These are phyloP conservation scores for Octodon degus DNA, from an alignment of 2,113 vertebrate genomes.

Conservation along the genomic window DNA sequence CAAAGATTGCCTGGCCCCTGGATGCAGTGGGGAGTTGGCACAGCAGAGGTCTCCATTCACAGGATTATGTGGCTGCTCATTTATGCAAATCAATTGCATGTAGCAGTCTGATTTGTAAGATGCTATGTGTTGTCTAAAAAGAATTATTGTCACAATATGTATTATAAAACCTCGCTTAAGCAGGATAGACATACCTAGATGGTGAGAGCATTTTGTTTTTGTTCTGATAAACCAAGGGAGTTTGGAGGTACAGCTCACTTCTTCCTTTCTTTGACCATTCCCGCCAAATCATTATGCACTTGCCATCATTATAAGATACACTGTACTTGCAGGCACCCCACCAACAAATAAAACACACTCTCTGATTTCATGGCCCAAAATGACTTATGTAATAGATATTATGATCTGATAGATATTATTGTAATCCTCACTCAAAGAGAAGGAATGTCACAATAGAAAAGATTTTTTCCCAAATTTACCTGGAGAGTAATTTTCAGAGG, in stretches of 20 bases:
- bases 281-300: background rate
- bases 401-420: background rate
- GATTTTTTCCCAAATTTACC: background rate
- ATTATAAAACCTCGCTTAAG: background rate
- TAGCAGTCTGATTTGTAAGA: background rate
- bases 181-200: background rate
- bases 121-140: background rate
- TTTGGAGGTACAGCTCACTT: background rate
- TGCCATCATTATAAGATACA: background rate
- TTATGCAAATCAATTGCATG: background rate
- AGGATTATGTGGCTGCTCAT: background rate
- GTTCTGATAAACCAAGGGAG: background rate
- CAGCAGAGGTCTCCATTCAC: background rate
- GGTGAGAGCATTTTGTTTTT: background rate
- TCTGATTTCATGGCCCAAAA: background rate
- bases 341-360: background rate
- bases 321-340: background rate
- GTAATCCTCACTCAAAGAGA: background rate
- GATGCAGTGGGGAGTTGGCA: background rate
- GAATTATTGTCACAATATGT: background rate
- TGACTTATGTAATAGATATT: background rate
- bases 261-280: background rate
- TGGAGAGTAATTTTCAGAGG: background rate
- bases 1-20: background rate
- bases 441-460: slow-evolving; percentile 1